These are phyloP conservation scores for Himalopsyche phryganea DNA, from an alignment of 1,140 invertebrate species.

Conservation along the genomic window DNA sequence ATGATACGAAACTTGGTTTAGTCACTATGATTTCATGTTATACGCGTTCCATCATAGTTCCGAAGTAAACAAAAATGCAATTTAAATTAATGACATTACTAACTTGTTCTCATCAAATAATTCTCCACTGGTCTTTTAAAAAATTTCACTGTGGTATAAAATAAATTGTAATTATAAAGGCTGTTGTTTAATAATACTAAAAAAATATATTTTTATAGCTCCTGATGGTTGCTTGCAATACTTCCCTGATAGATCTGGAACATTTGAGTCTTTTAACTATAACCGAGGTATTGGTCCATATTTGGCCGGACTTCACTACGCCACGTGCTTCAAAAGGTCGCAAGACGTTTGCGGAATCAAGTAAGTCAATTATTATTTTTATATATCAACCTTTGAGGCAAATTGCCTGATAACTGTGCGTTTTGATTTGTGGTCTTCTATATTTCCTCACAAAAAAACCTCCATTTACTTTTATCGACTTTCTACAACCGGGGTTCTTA, in stretches of 20 bases:
- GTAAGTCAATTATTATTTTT: slow-evolving; percentile 38
- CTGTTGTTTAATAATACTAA: no score
- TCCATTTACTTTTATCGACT: background rate
- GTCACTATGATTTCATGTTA: no score
- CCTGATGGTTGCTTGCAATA: slow-evolving; percentile 64
- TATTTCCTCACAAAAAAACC: background rate
- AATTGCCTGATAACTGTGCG: background rate
- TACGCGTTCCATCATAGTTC: no score
- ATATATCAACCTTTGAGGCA: background rate
- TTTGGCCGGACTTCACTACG: slow-evolving; percentile 45
- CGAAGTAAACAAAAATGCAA: no score
- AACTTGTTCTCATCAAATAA: no score
- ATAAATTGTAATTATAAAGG: no score
- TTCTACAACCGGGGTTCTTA: background rate
- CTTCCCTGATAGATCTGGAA: slow-evolving; percentile 55
- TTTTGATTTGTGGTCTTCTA: background rate
- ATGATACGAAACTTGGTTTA: no score
- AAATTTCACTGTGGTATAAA: no score
- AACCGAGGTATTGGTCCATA: slow-evolving; percentile 48
- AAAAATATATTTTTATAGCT: no score
- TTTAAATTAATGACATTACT: no score
- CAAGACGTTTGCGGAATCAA: slow-evolving; percentile 49
- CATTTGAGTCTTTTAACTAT: slow-evolving; percentile 62
- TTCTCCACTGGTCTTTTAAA: no score
- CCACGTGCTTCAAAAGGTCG: slow-evolving; percentile 47